Evolutionary conservation across 1,140 invertebrate species (phyloP).

Genomic region (Leguminivora glycinivorella): DNA sequence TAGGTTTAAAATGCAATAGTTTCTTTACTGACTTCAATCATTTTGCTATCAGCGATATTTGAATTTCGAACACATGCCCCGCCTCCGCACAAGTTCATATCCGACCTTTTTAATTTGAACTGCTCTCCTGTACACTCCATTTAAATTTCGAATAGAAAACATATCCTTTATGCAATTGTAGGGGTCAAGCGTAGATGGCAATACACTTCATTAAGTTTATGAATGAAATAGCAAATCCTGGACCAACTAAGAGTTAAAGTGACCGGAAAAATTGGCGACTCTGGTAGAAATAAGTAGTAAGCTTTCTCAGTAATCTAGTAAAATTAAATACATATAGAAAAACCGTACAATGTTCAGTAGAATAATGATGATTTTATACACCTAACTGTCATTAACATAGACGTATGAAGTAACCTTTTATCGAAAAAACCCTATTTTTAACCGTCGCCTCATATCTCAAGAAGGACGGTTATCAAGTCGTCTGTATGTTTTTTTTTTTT

Average conservation of each 20-base stretch:
- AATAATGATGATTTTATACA: no score
- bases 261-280: no score
- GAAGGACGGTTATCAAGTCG: no score
- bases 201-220: background rate
- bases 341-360: no score
- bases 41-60: background rate
- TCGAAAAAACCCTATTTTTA: no score
- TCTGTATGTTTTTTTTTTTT: no score
- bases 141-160: background rate
- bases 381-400: no score
- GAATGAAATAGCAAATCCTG: conserved; percentile 5
- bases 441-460: no score
- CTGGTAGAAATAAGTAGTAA: no score
- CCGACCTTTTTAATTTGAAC: conserved; percentile 27
- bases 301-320: no score
- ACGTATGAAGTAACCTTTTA: no score
- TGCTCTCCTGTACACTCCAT: background rate
- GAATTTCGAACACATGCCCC: conserved; percentile 26
- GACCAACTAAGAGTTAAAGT: background rate
- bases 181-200: background rate
- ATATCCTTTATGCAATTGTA: background rate
- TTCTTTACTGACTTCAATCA: background rate
- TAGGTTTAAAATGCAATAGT: background rate
- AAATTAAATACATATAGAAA: no score
- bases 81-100: conserved; percentile 25